phyloP scores from a whole-genome alignment of 2,113 vertebrate species.

The Panurus biarmicus region DNA sequence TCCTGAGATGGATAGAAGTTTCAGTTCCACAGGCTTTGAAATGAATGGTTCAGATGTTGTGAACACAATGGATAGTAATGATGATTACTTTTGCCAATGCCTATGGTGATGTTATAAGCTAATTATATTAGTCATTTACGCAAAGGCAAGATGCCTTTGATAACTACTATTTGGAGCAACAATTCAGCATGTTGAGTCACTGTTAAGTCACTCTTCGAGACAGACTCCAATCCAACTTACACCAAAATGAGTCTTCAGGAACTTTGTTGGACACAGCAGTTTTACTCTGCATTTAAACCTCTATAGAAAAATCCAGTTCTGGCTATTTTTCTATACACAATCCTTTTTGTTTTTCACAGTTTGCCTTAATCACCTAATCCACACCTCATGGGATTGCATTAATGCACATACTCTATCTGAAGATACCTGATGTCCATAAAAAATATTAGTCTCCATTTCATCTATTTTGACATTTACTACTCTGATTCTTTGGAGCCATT shows the following conservation, averaged over 20 bases:
- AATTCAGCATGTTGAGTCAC: slow-evolving; percentile 64
- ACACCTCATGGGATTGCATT: not conserved
- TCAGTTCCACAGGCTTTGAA: slow-evolving; percentile 48
- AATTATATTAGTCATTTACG: slow-evolving; percentile 68
- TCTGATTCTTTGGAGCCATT: not conserved
- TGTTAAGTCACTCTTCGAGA: slow-evolving; percentile 47
- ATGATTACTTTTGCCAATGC: slow-evolving; percentile 66
- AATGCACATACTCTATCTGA: not conserved
- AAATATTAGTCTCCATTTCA: not conserved
- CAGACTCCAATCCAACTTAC: slow-evolving; percentile 27
- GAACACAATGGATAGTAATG: slow-evolving; percentile 67
- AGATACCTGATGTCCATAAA: not conserved
- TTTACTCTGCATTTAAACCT: not conserved
- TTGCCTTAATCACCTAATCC: not conserved
- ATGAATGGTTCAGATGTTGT: slow-evolving; percentile 68
- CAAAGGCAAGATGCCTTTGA: slow-evolving; percentile 64
- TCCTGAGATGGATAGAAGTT: slow-evolving; percentile 59
- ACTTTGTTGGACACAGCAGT: not conserved
- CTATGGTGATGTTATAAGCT: slow-evolving; percentile 62
- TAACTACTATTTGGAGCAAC: slow-evolving; percentile 64
- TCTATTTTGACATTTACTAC: not conserved
- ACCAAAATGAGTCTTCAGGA: not conserved
- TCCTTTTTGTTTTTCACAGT: not conserved
- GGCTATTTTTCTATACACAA: not conserved
- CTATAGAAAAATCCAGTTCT: not conserved